Evolutionary conservation across 2,888 invertebrate species (phyloP).

Genomic region (Agrenia bidenticulata): DNA sequence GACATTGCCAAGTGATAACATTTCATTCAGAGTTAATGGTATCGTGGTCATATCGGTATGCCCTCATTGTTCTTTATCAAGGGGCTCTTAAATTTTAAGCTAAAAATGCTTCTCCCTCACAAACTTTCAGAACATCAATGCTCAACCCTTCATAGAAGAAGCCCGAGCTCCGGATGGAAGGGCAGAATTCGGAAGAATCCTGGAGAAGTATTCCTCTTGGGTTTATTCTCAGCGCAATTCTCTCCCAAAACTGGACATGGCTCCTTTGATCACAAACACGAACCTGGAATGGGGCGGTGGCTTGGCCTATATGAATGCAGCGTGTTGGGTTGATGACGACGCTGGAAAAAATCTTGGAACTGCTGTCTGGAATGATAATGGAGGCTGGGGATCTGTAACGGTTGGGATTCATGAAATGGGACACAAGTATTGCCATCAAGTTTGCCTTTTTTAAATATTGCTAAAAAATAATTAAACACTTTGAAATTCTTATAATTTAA

Average conservation of each 20-base stretch:
- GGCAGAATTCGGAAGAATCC: constrained; percentile 34
- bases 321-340: constrained; percentile 23
- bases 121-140: background rate
- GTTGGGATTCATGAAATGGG: constrained; percentile 43
- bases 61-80: too few relatives aligned
- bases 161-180: constrained; percentile 35
- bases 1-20: constrained; percentile 26
- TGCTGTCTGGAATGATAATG: constrained; percentile 34
- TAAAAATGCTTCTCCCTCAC: background rate
- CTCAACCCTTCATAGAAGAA: constrained; percentile 43
- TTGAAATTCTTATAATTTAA: background rate
- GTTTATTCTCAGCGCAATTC: constrained; percentile 24
- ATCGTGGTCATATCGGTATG: constrained; percentile 30
- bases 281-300: constrained; percentile 45
- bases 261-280: constrained; percentile 31
- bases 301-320: constrained; percentile 29
- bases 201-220: constrained; percentile 28
- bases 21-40: constrained; percentile 31
- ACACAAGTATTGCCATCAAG: constrained; percentile 26
- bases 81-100: background rate
- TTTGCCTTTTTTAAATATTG: too few relatives aligned
- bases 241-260: constrained; percentile 35
- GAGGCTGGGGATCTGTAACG: constrained; percentile 31
- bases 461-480: background rate
- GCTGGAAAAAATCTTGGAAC: constrained; percentile 19